Percentiles rank a stretch among this genome's conserved stretches.
phyloP scores from a whole-genome alignment of 2,888 invertebrate genomes.

The Bellardia bayeri region DNA sequence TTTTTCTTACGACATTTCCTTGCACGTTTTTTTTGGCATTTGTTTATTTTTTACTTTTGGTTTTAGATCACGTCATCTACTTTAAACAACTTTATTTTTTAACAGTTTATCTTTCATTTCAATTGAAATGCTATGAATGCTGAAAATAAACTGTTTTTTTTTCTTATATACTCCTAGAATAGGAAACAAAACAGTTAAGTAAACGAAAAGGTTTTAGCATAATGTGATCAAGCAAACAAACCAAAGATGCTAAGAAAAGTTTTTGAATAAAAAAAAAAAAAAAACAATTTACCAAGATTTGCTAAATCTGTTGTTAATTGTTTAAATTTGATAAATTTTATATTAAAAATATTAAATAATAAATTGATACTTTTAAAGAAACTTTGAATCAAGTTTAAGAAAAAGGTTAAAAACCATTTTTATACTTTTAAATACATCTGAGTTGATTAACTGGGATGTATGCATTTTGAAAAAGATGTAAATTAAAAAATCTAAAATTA shows the following conservation, averaged over 20 bases:
- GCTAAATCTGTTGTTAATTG: constrained; percentile 47
- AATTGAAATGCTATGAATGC: constrained; percentile 58
- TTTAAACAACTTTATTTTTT: constrained; percentile 69
- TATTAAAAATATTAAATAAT: too few species aligned
- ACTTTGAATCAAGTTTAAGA: too few species aligned
- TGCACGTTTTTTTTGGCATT: constrained; percentile 42
- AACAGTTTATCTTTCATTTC: constrained; percentile 63
- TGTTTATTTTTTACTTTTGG: constrained; percentile 23
- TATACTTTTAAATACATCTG: too few species aligned
- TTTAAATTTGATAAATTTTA: neutral
- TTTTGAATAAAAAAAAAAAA: neutral
- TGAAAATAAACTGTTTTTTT: constrained; percentile 60
- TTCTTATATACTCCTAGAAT: neutral
- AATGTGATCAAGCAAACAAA: constrained; percentile 34
- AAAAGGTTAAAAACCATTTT: too few species aligned
- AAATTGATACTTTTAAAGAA: too few species aligned
- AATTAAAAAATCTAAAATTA: too few species aligned
- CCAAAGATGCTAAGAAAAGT: neutral
- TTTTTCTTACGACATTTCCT: constrained; percentile 55
- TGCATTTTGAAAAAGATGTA: too few species aligned
- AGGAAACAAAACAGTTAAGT: neutral
- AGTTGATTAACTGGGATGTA: too few species aligned
- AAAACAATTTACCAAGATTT: constrained; percentile 41
- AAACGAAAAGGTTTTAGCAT: constrained; percentile 33
- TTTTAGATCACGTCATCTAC: constrained; percentile 56